Evolutionary conservation across 1,140 invertebrate genomes (phyloP), one percentile per base, ranked within the genome.

Genomic region (Spodoptera litura): DNA sequence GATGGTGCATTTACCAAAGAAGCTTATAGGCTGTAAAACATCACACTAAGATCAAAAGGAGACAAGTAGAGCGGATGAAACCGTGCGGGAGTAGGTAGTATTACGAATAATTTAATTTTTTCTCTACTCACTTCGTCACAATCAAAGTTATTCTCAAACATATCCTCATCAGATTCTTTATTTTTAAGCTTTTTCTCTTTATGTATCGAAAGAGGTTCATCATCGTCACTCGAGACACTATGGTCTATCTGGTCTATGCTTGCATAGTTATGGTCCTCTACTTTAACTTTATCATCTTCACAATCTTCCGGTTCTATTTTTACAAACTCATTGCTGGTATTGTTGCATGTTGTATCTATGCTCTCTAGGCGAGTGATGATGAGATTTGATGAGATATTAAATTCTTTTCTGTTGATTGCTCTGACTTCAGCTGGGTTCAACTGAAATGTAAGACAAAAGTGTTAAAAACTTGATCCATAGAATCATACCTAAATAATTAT

Each of bases 231-330:
- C 3, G 76, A 78, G 9, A 55, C 9, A 31, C 12, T 10, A 51
- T 12, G n/a, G n/a, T 55, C 59, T 8, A 49, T 10, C 15, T 27
- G 9, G 12, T 52, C 1, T 27, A 52, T 38, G 38, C 56, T 27
- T 72, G 58, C 70, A 73, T 44, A 72, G n/a, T 72, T 51, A 25
- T 81, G 75, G 31, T 74, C 74, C 51, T 81, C 72, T 9, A 74
- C n/a, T 49, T 66, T 49, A 59, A 31, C 9, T 2, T 56, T 35
- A 15, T 58, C 58, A 9, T 78, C 75, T 6, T 78, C 55, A 27
- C 44, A 20, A 4, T 58, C 27, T n/a, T 53, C 11, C 3, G 64
- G 44, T 68, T 68, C 66, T 6, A 31, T 4, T 15, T 70, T 55
- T n/a, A 53, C 13, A 27, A 31, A 9, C 3, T 25, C 9, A 12